A percentile compares a stretch with the other conserved stretches of the same genome.
phyloP scores from a whole-genome alignment of 1,140 invertebrate species.

The Dendrolimus kikuchii region DNA sequence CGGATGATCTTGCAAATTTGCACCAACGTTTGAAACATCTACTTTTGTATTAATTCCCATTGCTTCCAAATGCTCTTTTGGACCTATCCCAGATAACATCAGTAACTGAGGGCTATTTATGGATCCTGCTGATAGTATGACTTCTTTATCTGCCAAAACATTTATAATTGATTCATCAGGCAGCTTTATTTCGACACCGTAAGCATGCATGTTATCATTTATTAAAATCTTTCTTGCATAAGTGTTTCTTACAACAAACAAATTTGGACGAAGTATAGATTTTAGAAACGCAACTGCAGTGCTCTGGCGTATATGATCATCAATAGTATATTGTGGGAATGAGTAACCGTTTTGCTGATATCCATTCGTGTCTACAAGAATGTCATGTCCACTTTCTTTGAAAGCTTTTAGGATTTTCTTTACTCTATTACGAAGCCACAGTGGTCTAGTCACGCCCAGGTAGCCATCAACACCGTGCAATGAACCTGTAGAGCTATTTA shows the following conservation, averaged over 20 bases:
- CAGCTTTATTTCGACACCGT: background rate
- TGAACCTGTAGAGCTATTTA: slow-evolving; percentile 43
- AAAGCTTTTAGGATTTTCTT: slow-evolving; percentile 75
- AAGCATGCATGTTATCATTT: background rate
- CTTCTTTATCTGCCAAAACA: slow-evolving; percentile 1
- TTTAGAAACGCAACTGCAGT: slow-evolving; percentile 88
- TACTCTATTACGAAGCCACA: slow-evolving; percentile 74
- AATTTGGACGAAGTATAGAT: slow-evolving; percentile 81
- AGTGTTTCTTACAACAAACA: slow-evolving; percentile 81
- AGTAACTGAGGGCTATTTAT: slow-evolving; percentile 4
- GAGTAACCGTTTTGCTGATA: slow-evolving; percentile 7
- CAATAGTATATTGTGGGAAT: slow-evolving; percentile 55
- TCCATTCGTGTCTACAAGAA: slow-evolving; percentile 2
- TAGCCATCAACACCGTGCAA: slow-evolving; percentile 2
- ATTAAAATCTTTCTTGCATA: slow-evolving; percentile 77
- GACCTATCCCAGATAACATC: slow-evolving; percentile 4
- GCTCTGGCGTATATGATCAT: slow-evolving; percentile 84
- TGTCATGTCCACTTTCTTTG: slow-evolving; percentile 85
- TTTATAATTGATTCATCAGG: slow-evolving; percentile 1
- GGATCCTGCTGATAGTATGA: slow-evolving; percentile 2
- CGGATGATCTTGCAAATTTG: slow-evolving; percentile 3
- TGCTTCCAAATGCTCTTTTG: background rate
- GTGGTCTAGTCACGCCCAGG: slow-evolving; percentile 3
- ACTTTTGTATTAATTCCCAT: background rate
- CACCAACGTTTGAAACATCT: background rate